These are phyloP conservation scores for Alcis repandata DNA, from an alignment of 2,888 invertebrate genomes.

Conservation along the genomic window DNA sequence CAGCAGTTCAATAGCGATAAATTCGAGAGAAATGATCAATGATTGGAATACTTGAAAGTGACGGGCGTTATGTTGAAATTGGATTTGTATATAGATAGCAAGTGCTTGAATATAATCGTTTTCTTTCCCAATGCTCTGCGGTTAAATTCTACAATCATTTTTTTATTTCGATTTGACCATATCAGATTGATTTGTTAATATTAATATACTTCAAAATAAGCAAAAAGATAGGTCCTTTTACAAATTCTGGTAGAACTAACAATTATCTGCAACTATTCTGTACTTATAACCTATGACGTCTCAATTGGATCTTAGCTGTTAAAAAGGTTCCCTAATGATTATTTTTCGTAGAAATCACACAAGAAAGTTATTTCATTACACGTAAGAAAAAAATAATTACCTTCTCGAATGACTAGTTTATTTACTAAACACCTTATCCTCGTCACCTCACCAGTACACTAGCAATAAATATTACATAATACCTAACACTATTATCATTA, in stretches of 20 bases:
- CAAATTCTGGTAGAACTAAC: too few relatives aligned
- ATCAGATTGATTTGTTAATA: too few relatives aligned
- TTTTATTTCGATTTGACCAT: too few relatives aligned
- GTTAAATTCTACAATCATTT: not conserved
- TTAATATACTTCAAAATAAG: too few relatives aligned
- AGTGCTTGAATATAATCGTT: not conserved
- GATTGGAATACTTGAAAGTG: conserved; percentile 37
- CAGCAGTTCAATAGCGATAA: conserved; percentile 39
- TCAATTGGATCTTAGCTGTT: too few relatives aligned
- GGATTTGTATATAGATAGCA: conserved; percentile 12
- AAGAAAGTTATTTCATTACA: not conserved
- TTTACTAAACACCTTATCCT: not conserved
- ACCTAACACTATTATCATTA: not conserved
- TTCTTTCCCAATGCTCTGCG: not conserved
- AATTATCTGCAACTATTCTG: too few relatives aligned
- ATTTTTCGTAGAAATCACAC: not conserved
- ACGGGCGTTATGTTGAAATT: conserved; percentile 31
- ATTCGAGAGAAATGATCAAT: conserved; percentile 43
- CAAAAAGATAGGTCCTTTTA: too few relatives aligned
- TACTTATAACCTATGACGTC: too few relatives aligned
- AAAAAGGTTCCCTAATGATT: too few relatives aligned
- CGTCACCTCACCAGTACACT: not conserved
- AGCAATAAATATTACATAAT: conserved; percentile 7
- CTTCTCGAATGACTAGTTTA: conserved; percentile 32
- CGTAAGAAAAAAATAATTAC: not conserved